phyloP scores from a whole-genome alignment of 2,888 invertebrate species.

The Dicranocentrus wangi region DNA sequence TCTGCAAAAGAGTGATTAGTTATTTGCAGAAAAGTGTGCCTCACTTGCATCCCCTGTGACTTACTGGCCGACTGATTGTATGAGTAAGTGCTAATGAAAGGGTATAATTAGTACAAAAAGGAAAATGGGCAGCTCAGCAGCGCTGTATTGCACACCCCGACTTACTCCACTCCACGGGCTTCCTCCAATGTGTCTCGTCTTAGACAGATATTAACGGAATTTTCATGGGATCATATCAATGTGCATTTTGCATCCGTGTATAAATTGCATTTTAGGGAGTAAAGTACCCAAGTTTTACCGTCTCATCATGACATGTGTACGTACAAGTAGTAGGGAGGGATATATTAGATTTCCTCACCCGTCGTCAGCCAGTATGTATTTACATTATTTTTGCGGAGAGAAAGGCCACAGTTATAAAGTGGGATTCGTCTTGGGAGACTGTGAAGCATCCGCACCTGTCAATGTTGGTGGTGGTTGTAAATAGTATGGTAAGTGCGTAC shows the following conservation, averaged over 20 bases:
- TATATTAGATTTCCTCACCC: not conserved
- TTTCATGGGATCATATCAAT: constrained; percentile 29
- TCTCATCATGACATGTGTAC: constrained; percentile 11
- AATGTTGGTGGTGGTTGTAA: constrained; percentile 33
- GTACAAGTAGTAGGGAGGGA: no score
- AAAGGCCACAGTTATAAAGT: constrained; percentile 30
- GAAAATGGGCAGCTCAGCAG: constrained; percentile 34
- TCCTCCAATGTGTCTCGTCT: no score
- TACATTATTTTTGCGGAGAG: constrained; percentile 25
- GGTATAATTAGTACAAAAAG: constrained; percentile 55
- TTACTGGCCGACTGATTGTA: constrained; percentile 49
- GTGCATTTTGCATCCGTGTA: not conserved
- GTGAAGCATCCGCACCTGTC: constrained; percentile 13
- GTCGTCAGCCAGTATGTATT: not conserved
- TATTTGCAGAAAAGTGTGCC: constrained; percentile 42
- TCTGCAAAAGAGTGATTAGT: not conserved
- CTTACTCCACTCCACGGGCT: no score
- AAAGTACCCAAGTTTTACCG: no score
- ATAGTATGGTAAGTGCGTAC: not conserved
- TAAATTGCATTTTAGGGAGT: constrained; percentile 31
- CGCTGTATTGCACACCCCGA: constrained; percentile 5
- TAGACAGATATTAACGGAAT: constrained; percentile 23
- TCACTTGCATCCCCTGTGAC: constrained; percentile 24
- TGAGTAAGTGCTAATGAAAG: constrained; percentile 58
- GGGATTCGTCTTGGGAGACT: constrained; percentile 23